A percentile compares a stretch with the other conserved stretches of the same genome.
Conservation (phyloP, 2,888 invertebrate species). For the Listrodromus nycthemerus region DNA sequence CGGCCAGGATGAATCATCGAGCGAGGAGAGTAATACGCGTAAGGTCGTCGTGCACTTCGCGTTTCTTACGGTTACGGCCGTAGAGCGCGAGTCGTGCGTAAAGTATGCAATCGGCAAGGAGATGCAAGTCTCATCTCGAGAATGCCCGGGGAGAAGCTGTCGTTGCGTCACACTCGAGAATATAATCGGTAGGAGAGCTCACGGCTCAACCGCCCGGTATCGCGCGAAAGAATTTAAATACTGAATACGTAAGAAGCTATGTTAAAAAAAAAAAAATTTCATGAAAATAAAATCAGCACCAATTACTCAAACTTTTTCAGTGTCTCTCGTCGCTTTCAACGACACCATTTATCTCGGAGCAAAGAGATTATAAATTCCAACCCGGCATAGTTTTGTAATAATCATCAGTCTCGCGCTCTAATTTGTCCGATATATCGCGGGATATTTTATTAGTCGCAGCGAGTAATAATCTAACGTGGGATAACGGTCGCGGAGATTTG, state of each 20-base stretch:
- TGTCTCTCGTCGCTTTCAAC: neutral
- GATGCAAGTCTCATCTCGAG: conserved; percentile 49
- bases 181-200: conserved; percentile 54
- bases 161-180: conserved; percentile 59
- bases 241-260: neutral
- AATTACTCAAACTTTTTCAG: conserved; percentile 2
- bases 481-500: conserved; percentile 39
- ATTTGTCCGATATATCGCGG: conserved; percentile 33
- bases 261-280: neutral
- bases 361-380: conserved; percentile 11
- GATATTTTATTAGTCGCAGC: conserved; percentile 29
- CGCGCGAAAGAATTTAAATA: conserved; percentile 19
- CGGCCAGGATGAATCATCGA: conserved; percentile 59
- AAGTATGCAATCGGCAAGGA: conserved; percentile 22
- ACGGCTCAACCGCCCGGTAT: conserved; percentile 14
- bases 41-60: conserved; percentile 52
- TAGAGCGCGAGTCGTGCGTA: neutral
- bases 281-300: neutral
- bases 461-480: conserved; percentile 30
- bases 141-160: conserved; percentile 29
- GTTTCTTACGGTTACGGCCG: conserved; percentile 53
- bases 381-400: neutral
- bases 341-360: neutral
- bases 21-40: conserved; percentile 41
- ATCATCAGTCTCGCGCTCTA: neutral